phyloP scores from a whole-genome alignment of 2,113 vertebrate species.

The Silurus asotus region DNA sequence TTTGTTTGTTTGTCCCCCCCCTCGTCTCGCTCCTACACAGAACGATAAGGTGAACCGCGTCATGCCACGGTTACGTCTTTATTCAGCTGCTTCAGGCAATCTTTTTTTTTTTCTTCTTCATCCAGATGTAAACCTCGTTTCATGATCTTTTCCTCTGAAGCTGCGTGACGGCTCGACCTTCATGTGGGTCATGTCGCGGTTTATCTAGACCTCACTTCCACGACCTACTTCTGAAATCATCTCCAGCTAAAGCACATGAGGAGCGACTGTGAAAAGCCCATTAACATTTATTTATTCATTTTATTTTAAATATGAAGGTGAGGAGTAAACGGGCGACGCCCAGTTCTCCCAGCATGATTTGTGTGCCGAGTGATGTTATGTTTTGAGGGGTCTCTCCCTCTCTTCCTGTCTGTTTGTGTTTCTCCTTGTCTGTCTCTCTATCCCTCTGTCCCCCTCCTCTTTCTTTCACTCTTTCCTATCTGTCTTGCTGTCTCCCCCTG shows the following conservation, averaged over 20 bases:
- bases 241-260: slow-evolving; percentile 21
- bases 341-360: neutral
- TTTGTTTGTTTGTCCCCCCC: no score
- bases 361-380: slow-evolving; percentile 12
- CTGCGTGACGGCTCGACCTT: neutral
- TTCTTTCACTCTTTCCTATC: neutral
- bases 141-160: slow-evolving; percentile 23
- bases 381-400: neutral
- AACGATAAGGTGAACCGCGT: no score
- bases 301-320: neutral
- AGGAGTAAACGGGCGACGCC: neutral
- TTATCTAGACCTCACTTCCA: slow-evolving; percentile 4
- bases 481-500: no score
- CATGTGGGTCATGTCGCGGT: slow-evolving; percentile 16
- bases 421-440: neutral
- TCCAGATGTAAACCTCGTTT: neutral
- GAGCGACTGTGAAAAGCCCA: neutral
- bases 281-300: no score
- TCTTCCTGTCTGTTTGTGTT: neutral
- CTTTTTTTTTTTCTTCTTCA: no score
- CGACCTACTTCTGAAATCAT: slow-evolving; percentile 23
- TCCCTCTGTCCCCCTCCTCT: no score
- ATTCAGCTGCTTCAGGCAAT: neutral
- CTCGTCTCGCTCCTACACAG: neutral
- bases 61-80: neutral